phyloP scores from a whole-genome alignment of 2,797 vertebrate species.

The Mastacembelus armatus region DNA sequence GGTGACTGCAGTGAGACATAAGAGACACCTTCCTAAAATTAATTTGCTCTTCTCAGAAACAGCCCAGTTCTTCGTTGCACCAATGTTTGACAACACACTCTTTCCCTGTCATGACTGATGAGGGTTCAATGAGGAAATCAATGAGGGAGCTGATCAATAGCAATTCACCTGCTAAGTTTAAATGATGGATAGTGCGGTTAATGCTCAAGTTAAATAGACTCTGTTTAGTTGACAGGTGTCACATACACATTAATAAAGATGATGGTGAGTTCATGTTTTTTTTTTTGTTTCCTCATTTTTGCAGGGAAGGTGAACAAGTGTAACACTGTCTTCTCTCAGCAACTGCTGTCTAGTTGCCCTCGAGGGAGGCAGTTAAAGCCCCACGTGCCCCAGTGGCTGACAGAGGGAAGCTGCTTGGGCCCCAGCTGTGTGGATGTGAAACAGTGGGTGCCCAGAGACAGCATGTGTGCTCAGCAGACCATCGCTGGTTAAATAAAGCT shows the following conservation, averaged over 20 bases:
- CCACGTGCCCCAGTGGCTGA: conserved; percentile 42
- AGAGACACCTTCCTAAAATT: conserved; percentile 54
- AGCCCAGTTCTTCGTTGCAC: conserved; percentile 45
- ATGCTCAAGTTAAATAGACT: neutral
- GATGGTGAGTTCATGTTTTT: neutral
- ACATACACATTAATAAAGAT: conserved; percentile 1
- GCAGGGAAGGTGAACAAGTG: conserved; percentile 24
- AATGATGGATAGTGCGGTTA: conserved; percentile 14
- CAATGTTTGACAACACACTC: conserved; percentile 56
- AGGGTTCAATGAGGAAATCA: conserved; percentile 54
- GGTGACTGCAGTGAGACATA: neutral
- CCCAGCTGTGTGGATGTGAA: conserved; percentile 49
- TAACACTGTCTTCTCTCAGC: conserved; percentile 24
- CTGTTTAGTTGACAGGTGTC: neutral
- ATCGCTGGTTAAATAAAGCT: conserved; percentile 67
- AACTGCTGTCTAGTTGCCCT: conserved; percentile 45
- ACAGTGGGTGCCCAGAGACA: conserved; percentile 28
- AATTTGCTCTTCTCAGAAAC: conserved; percentile 47
- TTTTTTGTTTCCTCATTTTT: neutral
- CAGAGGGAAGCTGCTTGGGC: conserved; percentile 31
- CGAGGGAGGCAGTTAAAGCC: conserved; percentile 50
- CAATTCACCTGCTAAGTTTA: conserved; percentile 27
- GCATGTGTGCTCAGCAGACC: conserved; percentile 18
- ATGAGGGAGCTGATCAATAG: conserved; percentile 44
- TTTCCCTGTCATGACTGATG: conserved; percentile 26